Conservation (phyloP, 1,140 invertebrate species). For the Trichonephila clavata region DNA sequence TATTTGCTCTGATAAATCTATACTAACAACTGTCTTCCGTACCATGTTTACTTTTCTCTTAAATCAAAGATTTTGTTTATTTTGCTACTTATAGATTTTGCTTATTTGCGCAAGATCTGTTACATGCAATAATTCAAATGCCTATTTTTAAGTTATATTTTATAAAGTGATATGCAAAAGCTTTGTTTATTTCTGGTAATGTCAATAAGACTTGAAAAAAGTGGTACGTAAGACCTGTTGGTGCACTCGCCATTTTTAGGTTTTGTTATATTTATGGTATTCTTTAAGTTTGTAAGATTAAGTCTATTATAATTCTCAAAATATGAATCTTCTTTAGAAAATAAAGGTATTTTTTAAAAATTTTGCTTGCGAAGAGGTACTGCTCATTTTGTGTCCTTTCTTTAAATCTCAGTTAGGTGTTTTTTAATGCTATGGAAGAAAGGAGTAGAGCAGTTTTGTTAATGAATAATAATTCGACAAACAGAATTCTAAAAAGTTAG, state of each 20-base stretch:
- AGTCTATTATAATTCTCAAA: too few relatives aligned
- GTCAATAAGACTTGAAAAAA: background rate
- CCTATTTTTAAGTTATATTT: background rate
- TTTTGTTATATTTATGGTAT: background rate
- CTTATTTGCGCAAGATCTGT: background rate
- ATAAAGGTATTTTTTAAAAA: too few relatives aligned
- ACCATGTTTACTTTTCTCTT: background rate
- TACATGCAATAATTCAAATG: too few relatives aligned
- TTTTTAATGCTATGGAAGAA: too few relatives aligned
- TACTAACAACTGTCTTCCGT: background rate
- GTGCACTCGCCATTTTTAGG: background rate
- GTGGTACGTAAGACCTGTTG: background rate
- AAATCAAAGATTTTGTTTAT: conserved; percentile 9
- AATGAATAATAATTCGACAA: too few relatives aligned
- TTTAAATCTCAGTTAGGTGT: too few relatives aligned
- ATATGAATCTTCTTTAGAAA: too few relatives aligned
- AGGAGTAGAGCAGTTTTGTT: too few relatives aligned
- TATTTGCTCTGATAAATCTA: conserved; percentile 16
- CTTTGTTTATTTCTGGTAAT: background rate
- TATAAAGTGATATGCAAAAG: background rate
- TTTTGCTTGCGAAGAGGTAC: too few relatives aligned
- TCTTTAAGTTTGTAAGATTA: background rate
- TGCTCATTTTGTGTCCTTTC: too few relatives aligned
- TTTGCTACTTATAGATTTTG: background rate
- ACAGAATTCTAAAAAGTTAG: too few relatives aligned